Conservation (phyloP, 1,140 invertebrate genomes). For the Lepidostoma basale region DNA sequence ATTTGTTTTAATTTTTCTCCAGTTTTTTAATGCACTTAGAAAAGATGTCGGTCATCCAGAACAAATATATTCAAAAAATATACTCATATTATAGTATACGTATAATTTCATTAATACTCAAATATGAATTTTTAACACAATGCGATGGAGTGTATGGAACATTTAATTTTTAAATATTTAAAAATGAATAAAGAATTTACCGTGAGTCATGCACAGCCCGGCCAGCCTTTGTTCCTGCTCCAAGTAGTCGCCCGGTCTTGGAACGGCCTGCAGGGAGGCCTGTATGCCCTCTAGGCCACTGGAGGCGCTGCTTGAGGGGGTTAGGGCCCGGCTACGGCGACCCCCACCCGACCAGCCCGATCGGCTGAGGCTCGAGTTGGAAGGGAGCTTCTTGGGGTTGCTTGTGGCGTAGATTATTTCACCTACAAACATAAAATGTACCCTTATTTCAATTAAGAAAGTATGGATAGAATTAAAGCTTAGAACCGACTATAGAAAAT, state of each 20-base stretch:
- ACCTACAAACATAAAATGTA: conserved; percentile 20
- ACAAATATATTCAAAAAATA: no score
- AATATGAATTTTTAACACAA: no score
- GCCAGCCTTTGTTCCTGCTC: conserved; percentile 39
- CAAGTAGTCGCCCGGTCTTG: conserved; percentile 26
- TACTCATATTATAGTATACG: no score
- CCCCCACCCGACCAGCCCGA: conserved; percentile 36
- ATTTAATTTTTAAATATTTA: not conserved
- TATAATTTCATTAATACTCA: no score
- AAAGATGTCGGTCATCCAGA: no score
- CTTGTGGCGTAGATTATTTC: conserved; percentile 44
- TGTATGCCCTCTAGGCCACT: conserved; percentile 39
- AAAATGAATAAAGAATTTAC: conserved; percentile 19
- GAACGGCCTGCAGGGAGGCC: conserved; percentile 8
- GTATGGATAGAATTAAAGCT: no score
- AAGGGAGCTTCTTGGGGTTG: conserved; percentile 43
- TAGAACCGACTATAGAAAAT: no score
- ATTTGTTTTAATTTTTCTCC: no score
- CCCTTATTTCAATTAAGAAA: no score
- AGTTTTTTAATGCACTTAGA: no score
- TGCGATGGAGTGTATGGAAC: no score
- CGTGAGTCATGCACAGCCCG: conserved; percentile 38
- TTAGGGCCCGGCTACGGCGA: conserved; percentile 37
- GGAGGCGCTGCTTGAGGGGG: conserved; percentile 41
- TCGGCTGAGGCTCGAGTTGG: conserved; percentile 40